phyloP scores from a whole-genome alignment of 2,113 vertebrate genomes.

The Hemiprocne comata region DNA sequence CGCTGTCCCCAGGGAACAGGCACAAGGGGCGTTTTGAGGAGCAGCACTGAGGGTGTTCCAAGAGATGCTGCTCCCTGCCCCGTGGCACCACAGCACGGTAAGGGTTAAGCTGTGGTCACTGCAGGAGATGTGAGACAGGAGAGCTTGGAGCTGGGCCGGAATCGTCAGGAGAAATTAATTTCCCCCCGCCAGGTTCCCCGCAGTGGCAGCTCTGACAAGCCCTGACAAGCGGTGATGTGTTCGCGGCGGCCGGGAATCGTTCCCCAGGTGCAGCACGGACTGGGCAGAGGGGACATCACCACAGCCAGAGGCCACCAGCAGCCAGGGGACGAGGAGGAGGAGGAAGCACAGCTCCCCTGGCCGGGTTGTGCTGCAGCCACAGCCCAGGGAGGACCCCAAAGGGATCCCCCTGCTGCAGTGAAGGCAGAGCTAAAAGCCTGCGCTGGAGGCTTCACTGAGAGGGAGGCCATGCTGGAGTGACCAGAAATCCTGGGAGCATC shows the following conservation, averaged over 20 bases:
- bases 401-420: too few relatives aligned
- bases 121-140: not conserved
- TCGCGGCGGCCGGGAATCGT: accelerated
- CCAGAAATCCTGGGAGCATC: not conserved
- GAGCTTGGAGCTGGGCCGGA: not conserved
- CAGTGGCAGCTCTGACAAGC: conserved; percentile 28
- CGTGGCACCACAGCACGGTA: accelerated
- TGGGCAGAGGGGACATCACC: not conserved
- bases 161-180: not conserved
- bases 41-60: accelerated
- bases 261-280: not conserved
- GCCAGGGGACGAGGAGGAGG: accelerated
- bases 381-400: not conserved
- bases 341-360: not conserved
- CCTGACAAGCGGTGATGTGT: not conserved
- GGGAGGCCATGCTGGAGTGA: accelerated
- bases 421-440: not conserved
- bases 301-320: not conserved
- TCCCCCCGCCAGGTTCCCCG: accelerated
- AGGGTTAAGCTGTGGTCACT: not conserved
- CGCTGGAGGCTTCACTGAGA: accelerated
- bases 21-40: not conserved
- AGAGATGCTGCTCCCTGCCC: not conserved
- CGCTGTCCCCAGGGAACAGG: accelerated
- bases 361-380: accelerated